Base-by-base conservation (phyloP, 1,140 invertebrate species). In the Lepidurus arcticus region DNA sequence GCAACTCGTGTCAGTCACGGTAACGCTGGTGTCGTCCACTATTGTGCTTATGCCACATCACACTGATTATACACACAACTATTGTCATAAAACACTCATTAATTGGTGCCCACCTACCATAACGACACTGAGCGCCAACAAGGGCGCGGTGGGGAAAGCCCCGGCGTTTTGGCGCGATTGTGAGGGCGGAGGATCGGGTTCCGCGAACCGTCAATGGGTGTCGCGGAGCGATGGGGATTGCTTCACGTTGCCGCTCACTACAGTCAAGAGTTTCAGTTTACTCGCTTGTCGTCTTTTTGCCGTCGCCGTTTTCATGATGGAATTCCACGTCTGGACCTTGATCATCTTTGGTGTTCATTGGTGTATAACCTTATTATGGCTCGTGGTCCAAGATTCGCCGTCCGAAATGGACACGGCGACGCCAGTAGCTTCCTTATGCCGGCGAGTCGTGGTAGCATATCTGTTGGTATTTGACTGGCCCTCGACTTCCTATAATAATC, bases 391-490 rank as follows among this genome's bases (percentile, higher is more conserved):
- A 10, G 78, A 78, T 74, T 78, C 78, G 34, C 65, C 78, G 1
- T 78, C 78, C 42, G 78, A 78, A 44, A 44, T 74, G 78, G 34
- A 26, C 16, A 73, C 73, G 6, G 73, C 78, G 5, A 75, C 78
- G n/a, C 78, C 78, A 8, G 78, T 74, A 3, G 78, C 75, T 74
- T 78, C 78, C 3, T 73, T 78, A 73, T 75, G 73, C 16, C 75
- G 73, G 24, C 44, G 79, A 45, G 76, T 76, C 42, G 42, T 80
- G 13, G 75, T 77, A 9, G 76, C 79, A 10, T 77, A 77, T 21
- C 73, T 80, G 24, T 74, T 80, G 16, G 76, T 80, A 7, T 80
- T 80, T 43, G 76, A 80, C 44, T 80, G 79, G 79, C 76, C 79
- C n/a, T 76, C 76, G n/a, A 21, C 53, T 65, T 65, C 53, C 9